Base-by-base conservation (phyloP, 1,140 invertebrate genomes). In the Drosophila rufa region DNA sequence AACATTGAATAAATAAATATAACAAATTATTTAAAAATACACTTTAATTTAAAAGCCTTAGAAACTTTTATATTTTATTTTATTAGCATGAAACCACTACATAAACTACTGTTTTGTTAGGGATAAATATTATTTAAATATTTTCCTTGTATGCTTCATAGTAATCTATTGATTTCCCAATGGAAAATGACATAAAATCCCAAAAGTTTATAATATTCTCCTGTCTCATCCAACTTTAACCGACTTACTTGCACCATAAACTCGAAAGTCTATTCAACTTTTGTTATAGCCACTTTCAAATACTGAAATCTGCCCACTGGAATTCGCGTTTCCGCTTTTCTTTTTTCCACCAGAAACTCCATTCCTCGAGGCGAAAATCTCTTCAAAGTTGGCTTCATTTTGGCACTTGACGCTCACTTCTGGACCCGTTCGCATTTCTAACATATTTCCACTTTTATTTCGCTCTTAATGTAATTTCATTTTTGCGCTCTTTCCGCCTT, bases 381-480 rank as follows among this genome's bases (percentile, higher is more conserved):
- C 59, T 73, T 73, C 47, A 74, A 71, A 86, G 80, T 87, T 87
- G 74, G 76, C 68, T 87, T 80, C 73, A 74, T 80, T 89, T 83
- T 89, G 40, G 46, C 84, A 79, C 83, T 87, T 87, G 59, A 58
- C 43, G 69, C 43, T 64, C 55, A 65, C 48, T 53, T 47, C 53
- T 50, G 64, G 38, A 62, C 51, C 57, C 53, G 22, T 56, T 76
- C 68, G 47, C 68, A 86, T 89, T 87, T 80, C 61, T 60, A 89
- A 89, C 71, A 82, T 67, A 87, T 75, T 87, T 87, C 82, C 77
- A 75, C 74, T 67, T 90, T 90, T 84, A 87, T 84, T 84, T 58
- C 69, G 75, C 66, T 89, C 74, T 89, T 89, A 84, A 89, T 89
- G 82, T 84, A 61, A 89, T 90, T 78, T 67, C 74, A 84, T 90